A percentile compares a stretch with the other conserved stretches of the same genome.
Evolutionary conservation across 2,113 vertebrate genomes (phyloP).

Genomic region (Drymodes brunneopygia): DNA sequence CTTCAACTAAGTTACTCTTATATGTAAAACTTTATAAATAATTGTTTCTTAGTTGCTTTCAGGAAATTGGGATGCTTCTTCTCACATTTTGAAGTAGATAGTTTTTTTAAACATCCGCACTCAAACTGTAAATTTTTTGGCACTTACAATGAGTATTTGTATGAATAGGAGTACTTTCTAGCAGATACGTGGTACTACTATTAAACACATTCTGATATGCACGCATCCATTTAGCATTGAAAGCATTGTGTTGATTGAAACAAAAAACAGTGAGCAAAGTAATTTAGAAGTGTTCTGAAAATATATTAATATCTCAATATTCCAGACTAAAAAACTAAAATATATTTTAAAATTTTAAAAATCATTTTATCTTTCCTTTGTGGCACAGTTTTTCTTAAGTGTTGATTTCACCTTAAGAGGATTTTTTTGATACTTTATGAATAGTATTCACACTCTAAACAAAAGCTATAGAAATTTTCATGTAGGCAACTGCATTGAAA

Average conservation of each 20-base stretch:
- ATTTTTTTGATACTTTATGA: not conserved
- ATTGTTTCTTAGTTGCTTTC: not conserved
- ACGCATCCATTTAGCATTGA: not conserved
- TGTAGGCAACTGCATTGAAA: not conserved
- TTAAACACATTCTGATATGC: not conserved
- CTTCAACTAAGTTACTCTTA: not conserved
- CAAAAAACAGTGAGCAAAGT: not conserved
- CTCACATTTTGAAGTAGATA: not conserved
- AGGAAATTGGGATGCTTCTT: not conserved
- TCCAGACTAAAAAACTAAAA: not conserved
- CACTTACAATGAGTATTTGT: not conserved
- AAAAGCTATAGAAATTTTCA: not conserved
- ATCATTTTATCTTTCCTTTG: not conserved
- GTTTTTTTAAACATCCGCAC: not conserved
- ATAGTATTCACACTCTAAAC: not conserved
- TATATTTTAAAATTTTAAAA: not conserved
- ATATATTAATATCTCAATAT: not conserved
- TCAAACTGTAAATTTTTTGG: not conserved
- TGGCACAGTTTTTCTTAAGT: too few species aligned
- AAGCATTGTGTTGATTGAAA: not conserved
- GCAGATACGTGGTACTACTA: not conserved
- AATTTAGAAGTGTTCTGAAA: not conserved
- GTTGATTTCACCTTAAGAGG: not conserved
- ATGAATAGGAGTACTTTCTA: not conserved
- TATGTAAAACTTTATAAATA: not conserved